Base-by-base conservation (phyloP, 2,797 vertebrate species). In the Parauchenoglanis punctatus region DNA sequence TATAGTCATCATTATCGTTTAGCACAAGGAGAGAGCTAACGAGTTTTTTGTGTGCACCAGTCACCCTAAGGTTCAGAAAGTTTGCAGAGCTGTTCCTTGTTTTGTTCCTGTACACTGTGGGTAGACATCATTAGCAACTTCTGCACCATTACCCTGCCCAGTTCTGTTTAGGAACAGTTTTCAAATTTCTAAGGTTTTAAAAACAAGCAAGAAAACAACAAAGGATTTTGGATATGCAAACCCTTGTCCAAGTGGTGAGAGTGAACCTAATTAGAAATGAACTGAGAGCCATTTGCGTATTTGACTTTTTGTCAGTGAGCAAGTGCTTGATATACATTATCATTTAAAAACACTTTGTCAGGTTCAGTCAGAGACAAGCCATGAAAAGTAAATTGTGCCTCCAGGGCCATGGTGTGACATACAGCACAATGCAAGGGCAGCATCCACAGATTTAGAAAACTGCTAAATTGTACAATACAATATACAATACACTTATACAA, bases 271-370 rank as follows among this genome's bases (percentile, higher is more conserved):
- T 46, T 73, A 46, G 18, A 73, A 11, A 1, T 46, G 40, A 73
- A 46, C 70, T 23, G 73, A 86, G 52, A 77, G 54, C 82, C 70
- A 87, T 88, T 85, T 85, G 87, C 7, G 49, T 40, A 61, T 40
- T 56, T 67, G 49, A 56, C 75, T 54, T 52, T 85, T 67, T 46
- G 25, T 67, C 28, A 35, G 40, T 49, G 8, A 13, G n/a, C 72
- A 76, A 40, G n/a, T 77, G 44, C 72, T 77, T 52, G 75, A 82
- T 68, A 81, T 78, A 44, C 80, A 89, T 75, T 25, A 75, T 75
- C 44, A 72, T 23, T 70, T 18, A 40, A 72, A 72, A 44, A 40
- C 17, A 72, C 35, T 46, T 25, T 75, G 44, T 52, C 46, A 49
- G 23, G 5, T 70, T 70, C 7, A 70, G 68, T 70, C 31, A 70